Base-by-base conservation (phyloP, 2,113 vertebrate genomes). In the Vimba vimba region DNA sequence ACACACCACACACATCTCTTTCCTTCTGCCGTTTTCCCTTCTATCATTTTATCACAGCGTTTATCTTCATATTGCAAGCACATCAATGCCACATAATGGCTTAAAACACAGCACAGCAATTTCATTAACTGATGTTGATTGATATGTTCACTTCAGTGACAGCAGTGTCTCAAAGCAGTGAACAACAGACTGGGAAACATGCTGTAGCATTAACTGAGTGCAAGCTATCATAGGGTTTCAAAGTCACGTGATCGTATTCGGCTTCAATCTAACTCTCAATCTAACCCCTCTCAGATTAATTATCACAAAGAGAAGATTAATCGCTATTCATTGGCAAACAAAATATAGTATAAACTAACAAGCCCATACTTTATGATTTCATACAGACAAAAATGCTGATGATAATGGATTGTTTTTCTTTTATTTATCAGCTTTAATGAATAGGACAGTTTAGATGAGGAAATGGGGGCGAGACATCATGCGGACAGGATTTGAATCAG, bases 21-120 rank as follows among this genome's bases (percentile, higher is more conserved):
- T 85, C 71, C 69, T 74, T 84, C 85, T 89, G 27, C 82, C 79
- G 50, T 62, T 86, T 39, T 36, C 45, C 59, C 36, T 30, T 74
- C 80, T 78, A 47, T 78, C 80, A 6, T 79, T 11, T 62, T 52
- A 43, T 4, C 66, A 91, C 43, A 52, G 25, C 57, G 2, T 86
- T 33, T 74, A 36, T 57, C 71, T 21, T 68, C 59, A 45, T 15
- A 76, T 23, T 85, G 55, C 45, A 55, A 71, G 47, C 66, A 4
- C n/a, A 76, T 82, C 62, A 71, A 55, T 83, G 64, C 27, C 30
- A 52, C 19, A 57, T 57, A 71, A 71, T 55, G 47, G 27, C 19
- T 57, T 57, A 83, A 83, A 83, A 39, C 66, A 55, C 13, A 13
- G 30, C 23, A 10, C 8, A 39, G 75, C 73, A 69, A 85, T 82